These are phyloP conservation scores for Selenia dentaria DNA, from an alignment of 2,888 invertebrate genomes.

Conservation along the genomic window DNA sequence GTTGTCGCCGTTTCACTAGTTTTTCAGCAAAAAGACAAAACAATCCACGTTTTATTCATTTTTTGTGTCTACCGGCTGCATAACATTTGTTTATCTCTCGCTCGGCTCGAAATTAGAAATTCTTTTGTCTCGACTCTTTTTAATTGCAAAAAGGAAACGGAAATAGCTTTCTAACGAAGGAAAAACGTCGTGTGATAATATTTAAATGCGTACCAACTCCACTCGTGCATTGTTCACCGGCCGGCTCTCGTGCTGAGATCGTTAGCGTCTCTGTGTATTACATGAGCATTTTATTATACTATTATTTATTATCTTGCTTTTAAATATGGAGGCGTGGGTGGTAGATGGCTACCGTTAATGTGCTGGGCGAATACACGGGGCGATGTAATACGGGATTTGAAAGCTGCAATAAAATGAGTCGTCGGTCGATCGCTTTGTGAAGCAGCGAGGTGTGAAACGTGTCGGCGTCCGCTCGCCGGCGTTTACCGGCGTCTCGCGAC, in stretches of 20 bases:
- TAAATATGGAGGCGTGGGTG: constrained; percentile 5
- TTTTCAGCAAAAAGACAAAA: constrained; percentile 57
- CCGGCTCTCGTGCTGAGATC: constrained; percentile 10
- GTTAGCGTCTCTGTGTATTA: constrained; percentile 9
- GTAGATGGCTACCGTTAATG: constrained; percentile 1
- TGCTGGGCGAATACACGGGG: neutral
- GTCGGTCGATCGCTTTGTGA: constrained; percentile 52
- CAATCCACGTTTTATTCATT: constrained; percentile 58
- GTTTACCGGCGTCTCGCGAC: neutral
- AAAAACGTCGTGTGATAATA: constrained; percentile 49
- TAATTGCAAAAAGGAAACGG: constrained; percentile 71
- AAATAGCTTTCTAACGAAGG: constrained; percentile 54
- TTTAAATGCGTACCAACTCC: constrained; percentile 36
- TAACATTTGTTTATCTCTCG: constrained; percentile 69
- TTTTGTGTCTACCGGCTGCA: constrained; percentile 56
- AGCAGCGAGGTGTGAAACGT: constrained; percentile 48
- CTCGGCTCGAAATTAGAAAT: constrained; percentile 74
- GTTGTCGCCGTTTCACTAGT: constrained; percentile 35
- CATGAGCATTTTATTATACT: constrained; percentile 9
- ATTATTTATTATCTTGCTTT: constrained; percentile 5
- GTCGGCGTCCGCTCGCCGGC: constrained; percentile 8
- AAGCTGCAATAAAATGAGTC: constrained; percentile 34
- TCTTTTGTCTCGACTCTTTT: constrained; percentile 70
- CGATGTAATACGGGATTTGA: constrained; percentile 35
- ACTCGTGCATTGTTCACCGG: constrained; percentile 7